Evolutionary conservation across 2,113 vertebrate species (phyloP).

Genomic region (Opisthocomus hoazin): DNA sequence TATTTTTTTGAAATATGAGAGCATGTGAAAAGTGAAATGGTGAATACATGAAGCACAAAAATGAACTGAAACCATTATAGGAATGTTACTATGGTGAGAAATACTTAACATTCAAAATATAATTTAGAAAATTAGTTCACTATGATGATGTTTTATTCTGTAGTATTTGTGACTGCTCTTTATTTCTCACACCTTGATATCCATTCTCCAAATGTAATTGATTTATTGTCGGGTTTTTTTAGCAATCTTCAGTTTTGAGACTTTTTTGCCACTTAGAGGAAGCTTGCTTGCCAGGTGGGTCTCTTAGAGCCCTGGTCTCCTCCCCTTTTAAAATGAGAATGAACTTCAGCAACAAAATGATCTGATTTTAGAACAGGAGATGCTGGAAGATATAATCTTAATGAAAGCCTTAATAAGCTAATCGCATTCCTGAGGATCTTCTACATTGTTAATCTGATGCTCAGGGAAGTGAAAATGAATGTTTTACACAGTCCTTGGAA

Average conservation of each 20-base stretch:
- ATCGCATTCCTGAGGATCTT: background rate
- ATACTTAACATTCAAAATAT: background rate
- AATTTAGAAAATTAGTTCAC: background rate
- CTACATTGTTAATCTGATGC: background rate
- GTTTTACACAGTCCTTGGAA: background rate
- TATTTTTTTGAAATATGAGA: background rate
- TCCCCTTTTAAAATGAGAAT: slow-evolving; percentile 55
- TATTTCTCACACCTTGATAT: background rate
- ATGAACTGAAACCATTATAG: background rate
- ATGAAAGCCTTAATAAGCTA: slow-evolving; percentile 51
- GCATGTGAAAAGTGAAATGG: background rate
- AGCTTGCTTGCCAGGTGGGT: slow-evolving; percentile 15
- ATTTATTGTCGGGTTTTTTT: background rate
- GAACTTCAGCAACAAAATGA: slow-evolving; percentile 56
- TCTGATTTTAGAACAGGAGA: slow-evolving; percentile 36
- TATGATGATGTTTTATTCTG: background rate
- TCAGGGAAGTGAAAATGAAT: background rate
- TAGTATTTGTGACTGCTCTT: background rate
- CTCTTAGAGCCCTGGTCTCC: slow-evolving; percentile 28
- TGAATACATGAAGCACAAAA: background rate
- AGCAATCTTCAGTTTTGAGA: slow-evolving; percentile 36
- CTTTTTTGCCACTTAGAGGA: slow-evolving; percentile 27
- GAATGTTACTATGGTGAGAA: background rate
- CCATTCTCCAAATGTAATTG: background rate
- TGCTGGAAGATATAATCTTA: slow-evolving; percentile 39